Evolutionary conservation across 2,797 vertebrate genomes (phyloP).

Genomic region (Dallia pectoralis): DNA sequence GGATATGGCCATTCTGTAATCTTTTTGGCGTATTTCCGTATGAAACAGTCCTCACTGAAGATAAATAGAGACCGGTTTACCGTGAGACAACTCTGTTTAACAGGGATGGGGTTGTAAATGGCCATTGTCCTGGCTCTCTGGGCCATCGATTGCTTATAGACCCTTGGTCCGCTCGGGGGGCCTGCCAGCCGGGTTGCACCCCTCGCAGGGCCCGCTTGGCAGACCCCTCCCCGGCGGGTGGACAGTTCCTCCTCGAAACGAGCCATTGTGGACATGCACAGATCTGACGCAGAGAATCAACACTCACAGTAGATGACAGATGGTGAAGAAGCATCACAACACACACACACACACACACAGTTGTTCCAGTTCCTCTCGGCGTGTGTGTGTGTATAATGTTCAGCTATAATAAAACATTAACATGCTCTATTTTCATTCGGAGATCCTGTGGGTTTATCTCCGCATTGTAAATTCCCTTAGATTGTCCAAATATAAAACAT

Average conservation of each 20-base stretch:
- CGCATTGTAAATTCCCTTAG: conserved; percentile 25
- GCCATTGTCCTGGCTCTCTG: conserved; percentile 97
- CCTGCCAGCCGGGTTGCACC: conserved; percentile 77
- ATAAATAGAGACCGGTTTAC: conserved; percentile 97
- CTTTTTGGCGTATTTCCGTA: conserved; percentile 97
- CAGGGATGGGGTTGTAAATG: conserved; percentile 96
- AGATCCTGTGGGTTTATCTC: conserved; percentile 18
- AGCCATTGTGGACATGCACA: conserved; percentile 82
- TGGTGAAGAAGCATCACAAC: conserved; percentile 85
- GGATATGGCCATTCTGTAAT: conserved; percentile 99
- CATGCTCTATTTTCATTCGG: conserved; percentile 11
- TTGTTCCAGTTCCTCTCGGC: conserved; percentile 61
- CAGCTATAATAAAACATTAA: conserved; percentile 49
- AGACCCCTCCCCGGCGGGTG: conserved; percentile 84
- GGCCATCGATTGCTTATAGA: conserved; percentile 95
- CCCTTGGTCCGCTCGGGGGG: conserved; percentile 79
- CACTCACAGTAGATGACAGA: conserved; percentile 71
- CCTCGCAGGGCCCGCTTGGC: conserved; percentile 77
- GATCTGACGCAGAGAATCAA: conserved; percentile 74
- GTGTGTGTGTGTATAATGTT: conserved; percentile 45
- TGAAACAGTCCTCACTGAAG: conserved; percentile 97
- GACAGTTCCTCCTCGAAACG: conserved; percentile 92
- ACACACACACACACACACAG: conserved; percentile 66
- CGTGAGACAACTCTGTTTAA: conserved; percentile 95
- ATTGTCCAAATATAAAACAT: conserved; percentile 28